Base-by-base conservation (phyloP, 1,140 invertebrate species). In the Penaeus indicus region DNA sequence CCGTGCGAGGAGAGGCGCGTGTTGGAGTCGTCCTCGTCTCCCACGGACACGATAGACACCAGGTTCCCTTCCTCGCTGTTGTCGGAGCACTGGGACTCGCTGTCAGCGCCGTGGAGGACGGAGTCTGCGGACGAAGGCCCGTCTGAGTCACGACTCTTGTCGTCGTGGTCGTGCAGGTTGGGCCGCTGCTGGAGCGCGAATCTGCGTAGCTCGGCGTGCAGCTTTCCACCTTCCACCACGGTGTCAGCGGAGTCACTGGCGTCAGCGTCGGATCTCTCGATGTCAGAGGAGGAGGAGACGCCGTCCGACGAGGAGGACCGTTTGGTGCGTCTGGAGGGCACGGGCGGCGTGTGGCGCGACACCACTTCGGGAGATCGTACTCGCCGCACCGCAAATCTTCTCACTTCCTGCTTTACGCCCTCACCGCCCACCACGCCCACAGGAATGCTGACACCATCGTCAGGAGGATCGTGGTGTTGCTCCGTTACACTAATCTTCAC, bases 371-470 rank as follows among this genome's bases (percentile, higher is more conserved):
- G 86, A 60, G 85, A 90, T n/a, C 86, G 42, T 19, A 89, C 90
- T 38, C 85, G 77, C 61, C 89, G 47, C 13, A 86, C 84, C 16
- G 84, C 89, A 67, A 86, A 86, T 78, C 85, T 84, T 21, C 60
- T 84, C 75, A 85, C 89, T 38, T 88, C 75, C 63, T 90, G 85
- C 18, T 60, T 62, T 25, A 42, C 22, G 27, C 69, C 75, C 75
- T 84, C 85, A 72, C 80, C 62, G 25, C 84, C 96, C n/a, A 96
- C 94, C n/a, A 95, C 94, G 67, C 95, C 94, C 89, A 95, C 95
- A 90, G 95, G 93, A 89, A 95, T 95, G 92, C 95, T 94, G 91
- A 93, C 93, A 91, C 95, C 95, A 69, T 79, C 85, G 22, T 79
- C 79, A 19, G 27, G 75, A 18, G 61, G 85, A 69, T 63, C 25